These are phyloP conservation scores for Tenthredo mesomela DNA, from an alignment of 2,888 invertebrate species.

Conservation along the genomic window DNA sequence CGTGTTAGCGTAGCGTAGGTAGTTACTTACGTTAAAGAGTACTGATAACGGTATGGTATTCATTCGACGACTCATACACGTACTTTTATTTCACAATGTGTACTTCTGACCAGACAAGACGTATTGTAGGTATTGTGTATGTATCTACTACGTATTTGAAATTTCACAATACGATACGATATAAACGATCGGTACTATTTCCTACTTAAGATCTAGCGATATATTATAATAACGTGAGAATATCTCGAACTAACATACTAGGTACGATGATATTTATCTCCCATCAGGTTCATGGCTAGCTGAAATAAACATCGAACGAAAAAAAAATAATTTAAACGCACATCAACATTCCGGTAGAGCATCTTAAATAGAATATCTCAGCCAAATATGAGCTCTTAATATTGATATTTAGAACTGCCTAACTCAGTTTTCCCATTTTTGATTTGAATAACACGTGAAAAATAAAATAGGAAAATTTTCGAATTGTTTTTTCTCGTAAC, in stretches of 20 bases:
- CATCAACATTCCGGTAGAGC: too few species aligned
- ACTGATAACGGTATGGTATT: slow-evolving; percentile 12
- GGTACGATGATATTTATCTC: too few species aligned
- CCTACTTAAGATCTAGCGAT: not conserved
- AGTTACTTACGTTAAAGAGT: slow-evolving; percentile 25
- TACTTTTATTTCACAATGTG: not conserved
- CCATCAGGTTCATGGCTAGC: not conserved
- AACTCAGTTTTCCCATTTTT: too few species aligned
- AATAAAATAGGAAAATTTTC: too few species aligned
- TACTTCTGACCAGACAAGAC: not conserved
- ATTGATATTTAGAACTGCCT: too few species aligned
- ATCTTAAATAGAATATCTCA: too few species aligned
- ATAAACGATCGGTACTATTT: not conserved
- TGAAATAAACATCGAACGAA: not conserved
- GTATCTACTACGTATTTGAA: not conserved
- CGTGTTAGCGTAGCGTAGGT: slow-evolving; percentile 14
- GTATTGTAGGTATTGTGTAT: not conserved
- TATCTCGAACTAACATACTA: too few species aligned
- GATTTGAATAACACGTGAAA: too few species aligned
- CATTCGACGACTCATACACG: slow-evolving; percentile 24
- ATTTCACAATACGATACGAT: not conserved
- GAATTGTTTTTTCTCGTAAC: too few species aligned
- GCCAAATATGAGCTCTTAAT: too few species aligned
- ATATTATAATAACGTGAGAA: too few species aligned
- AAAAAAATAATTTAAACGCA: too few species aligned